Base-by-base conservation (phyloP, 1,140 invertebrate species). In the Oscheius sp. region DNA sequence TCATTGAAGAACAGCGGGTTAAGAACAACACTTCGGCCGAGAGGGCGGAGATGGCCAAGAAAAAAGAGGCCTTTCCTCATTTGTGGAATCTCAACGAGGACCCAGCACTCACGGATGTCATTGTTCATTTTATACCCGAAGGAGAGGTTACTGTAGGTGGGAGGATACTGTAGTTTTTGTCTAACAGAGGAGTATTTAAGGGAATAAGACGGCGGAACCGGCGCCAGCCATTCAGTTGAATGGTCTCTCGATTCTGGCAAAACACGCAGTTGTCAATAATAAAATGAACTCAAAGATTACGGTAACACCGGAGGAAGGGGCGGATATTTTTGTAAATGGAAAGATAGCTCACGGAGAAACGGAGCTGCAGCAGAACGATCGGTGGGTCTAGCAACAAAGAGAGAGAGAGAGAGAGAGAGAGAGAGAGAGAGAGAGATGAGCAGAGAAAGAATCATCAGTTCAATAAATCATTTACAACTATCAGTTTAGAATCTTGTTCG, bases 1-100 rank as follows among this genome's bases (percentile, higher is more conserved):
- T 52, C 75, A 79, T 62, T 70, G 46, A 75, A 77, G 20, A 35
- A 3, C 13, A 3, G 20, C 45, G 13, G 10, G 61, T 65, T 59
- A 13, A 77, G 65, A 46, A 62, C 32, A 73, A 77, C 31, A 77
- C 29, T 31, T 49, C 42, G 2, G 64, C 77, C 58, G 80, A 79
- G 49, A 80, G 82, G 73, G 83, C 82, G 49, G 81, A 86, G 67
- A 85, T 87, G 26, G 84, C 86, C 67, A 82, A 86, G 68, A 88
- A 88, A 65, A 87, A 87, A 77, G 86, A 86, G 74, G 85, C 77
- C n/a, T 82, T 85, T 42, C 86, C 88, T 13, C 87, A 89, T 83
- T 79, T 89, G 15, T 89, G 86, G 77, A 90, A 90, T 82, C 79
- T 90, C 42, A 90, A 90, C 80, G 85, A 87, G 73, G 89, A 90